phyloP scores from a whole-genome alignment of 2,113 vertebrate genomes.

The Heloderma charlesbogerti region DNA sequence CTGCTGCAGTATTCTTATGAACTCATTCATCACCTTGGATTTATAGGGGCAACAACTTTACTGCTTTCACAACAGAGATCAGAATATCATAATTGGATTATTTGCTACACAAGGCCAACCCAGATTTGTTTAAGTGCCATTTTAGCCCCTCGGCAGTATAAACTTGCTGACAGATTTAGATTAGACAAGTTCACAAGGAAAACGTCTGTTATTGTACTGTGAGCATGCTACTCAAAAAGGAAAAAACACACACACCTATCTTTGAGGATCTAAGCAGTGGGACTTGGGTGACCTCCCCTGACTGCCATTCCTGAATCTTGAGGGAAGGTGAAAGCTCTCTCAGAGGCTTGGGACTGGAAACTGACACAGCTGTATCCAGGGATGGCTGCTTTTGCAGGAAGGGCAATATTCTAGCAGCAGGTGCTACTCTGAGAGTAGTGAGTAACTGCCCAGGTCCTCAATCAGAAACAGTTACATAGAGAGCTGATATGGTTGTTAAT shows the following conservation, averaged over 20 bases:
- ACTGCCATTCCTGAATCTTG: background rate
- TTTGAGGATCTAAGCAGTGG: background rate
- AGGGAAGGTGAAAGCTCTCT: background rate
- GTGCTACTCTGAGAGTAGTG: background rate
- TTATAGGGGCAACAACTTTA: slow-evolving; percentile 8
- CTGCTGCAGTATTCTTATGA: rapidly evolving
- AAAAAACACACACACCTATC: no score
- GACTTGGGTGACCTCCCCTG: background rate
- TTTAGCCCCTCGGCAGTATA: background rate
- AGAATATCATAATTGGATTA: background rate
- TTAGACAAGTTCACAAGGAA: background rate
- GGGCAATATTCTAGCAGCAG: no score
- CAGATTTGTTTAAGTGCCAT: background rate
- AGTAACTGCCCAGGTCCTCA: background rate
- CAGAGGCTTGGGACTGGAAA: background rate
- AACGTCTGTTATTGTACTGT: background rate
- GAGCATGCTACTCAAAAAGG: background rate
- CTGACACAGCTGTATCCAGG: background rate
- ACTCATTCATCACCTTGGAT: slow-evolving; percentile 22
- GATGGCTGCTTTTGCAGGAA: background rate
- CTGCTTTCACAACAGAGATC: slow-evolving; percentile 31
- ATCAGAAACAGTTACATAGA: background rate
- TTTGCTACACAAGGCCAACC: background rate
- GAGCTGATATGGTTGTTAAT: background rate
- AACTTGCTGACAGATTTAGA: background rate